Evolutionary conservation across 2,888 invertebrate species (phyloP).

Genomic region (Phaonia tiefii): DNA sequence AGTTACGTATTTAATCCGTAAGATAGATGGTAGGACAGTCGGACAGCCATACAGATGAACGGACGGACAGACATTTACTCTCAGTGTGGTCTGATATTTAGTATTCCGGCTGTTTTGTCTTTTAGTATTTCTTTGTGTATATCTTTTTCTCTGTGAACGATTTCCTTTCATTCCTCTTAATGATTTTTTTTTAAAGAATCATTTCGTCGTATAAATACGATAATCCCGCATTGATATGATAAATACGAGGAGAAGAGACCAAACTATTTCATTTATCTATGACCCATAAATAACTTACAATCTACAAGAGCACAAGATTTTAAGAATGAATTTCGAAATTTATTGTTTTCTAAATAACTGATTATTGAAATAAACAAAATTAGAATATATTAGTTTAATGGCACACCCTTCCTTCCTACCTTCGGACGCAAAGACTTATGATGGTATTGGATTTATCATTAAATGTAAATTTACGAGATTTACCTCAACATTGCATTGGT

Average conservation of each 20-base stretch:
- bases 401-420: background rate
- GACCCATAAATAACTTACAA: no score
- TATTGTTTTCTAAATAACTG: constrained; percentile 23
- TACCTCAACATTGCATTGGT: background rate
- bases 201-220: constrained; percentile 64
- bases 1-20: constrained; percentile 1
- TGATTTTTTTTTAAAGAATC: constrained; percentile 55
- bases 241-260: constrained; percentile 4
- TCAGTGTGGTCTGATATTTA: constrained; percentile 24
- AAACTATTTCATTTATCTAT: background rate
- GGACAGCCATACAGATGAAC: background rate
- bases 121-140: constrained; percentile 16
- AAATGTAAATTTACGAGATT: background rate
- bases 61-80: constrained; percentile 2
- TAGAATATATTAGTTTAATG: background rate
- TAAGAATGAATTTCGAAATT: background rate
- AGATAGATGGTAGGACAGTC: no score
- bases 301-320: no score
- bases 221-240: constrained; percentile 64
- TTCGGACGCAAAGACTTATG: no score
- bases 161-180: constrained; percentile 5
- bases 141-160: constrained; percentile 1
- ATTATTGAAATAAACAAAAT: constrained; percentile 36
- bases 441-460: no score
- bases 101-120: background rate